phyloP scores from a whole-genome alignment of 1,140 invertebrate species.

The Heliconius nattereri region DNA sequence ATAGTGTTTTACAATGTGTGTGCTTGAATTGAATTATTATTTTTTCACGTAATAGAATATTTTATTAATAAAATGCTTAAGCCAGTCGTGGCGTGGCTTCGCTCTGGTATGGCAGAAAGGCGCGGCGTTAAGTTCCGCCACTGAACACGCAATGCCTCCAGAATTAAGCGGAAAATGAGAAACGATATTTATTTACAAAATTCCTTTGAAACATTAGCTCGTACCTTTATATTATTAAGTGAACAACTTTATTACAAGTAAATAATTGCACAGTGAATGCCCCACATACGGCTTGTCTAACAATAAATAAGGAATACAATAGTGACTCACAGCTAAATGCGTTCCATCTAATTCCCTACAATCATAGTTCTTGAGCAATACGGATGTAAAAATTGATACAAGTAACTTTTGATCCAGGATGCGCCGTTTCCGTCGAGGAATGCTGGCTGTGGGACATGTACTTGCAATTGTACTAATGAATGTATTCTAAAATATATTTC shows the following conservation, averaged over 20 bases:
- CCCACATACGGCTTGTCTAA: not conserved
- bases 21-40: not conserved
- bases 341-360: constrained; percentile 5
- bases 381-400: constrained; percentile 23
- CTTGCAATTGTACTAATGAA: not conserved
- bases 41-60: not conserved
- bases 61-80: not conserved
- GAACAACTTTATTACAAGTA: not conserved
- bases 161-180: too few relatives aligned
- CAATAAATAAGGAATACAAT: not conserved
- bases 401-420: constrained; percentile 3
- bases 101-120: too few relatives aligned
- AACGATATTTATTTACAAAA: too few relatives aligned
- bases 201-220: not conserved
- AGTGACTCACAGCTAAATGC: not conserved
- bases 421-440: not conserved
- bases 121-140: too few relatives aligned
- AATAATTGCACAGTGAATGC: not conserved
- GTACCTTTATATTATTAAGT: not conserved
- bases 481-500: too few relatives aligned
- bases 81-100: too few relatives aligned
- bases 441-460: not conserved
- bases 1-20: not conserved
- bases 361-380: constrained; percentile 16
- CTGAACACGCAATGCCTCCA: too few relatives aligned